phyloP scores from a whole-genome alignment of 2,113 vertebrate species.

The Ondatra zibethicus region DNA sequence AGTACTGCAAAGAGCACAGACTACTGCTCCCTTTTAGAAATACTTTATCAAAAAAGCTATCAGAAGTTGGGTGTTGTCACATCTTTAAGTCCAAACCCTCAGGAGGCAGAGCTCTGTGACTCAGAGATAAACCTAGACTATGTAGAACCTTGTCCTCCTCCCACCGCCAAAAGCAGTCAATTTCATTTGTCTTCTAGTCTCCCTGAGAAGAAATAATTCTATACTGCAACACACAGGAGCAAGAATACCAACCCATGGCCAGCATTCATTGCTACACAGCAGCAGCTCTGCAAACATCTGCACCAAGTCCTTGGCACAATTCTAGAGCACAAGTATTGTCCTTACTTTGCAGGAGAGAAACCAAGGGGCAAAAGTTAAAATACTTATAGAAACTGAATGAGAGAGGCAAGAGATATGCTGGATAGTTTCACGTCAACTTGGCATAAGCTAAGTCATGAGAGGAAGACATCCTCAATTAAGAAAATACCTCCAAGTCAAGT shows the following conservation, averaged over 20 bases:
- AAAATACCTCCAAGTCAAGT: not conserved
- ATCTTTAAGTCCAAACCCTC: not conserved
- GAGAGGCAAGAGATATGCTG: not conserved
- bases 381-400: not conserved
- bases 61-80: not conserved
- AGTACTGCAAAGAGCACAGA: not conserved
- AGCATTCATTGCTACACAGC: not conserved
- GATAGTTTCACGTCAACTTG: not conserved
- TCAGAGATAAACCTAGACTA: not conserved
- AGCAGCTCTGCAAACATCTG: not conserved
- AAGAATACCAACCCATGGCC: not conserved
- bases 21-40: not conserved
- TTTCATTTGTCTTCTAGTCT: not conserved
- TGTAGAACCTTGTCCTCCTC: not conserved
- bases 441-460: not conserved
- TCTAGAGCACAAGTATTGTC: not conserved
- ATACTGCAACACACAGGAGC: not conserved
- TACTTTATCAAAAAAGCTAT: not conserved
- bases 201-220: not conserved
- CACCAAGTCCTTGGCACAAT: not conserved
- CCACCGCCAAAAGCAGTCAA: not conserved
- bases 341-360: slow-evolving; percentile 6
- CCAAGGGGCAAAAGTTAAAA: not conserved
- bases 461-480: not conserved
- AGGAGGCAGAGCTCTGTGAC: not conserved